Evolutionary conservation across 2,888 invertebrate species (phyloP).

Genomic region (Ochlodes sylvanus): DNA sequence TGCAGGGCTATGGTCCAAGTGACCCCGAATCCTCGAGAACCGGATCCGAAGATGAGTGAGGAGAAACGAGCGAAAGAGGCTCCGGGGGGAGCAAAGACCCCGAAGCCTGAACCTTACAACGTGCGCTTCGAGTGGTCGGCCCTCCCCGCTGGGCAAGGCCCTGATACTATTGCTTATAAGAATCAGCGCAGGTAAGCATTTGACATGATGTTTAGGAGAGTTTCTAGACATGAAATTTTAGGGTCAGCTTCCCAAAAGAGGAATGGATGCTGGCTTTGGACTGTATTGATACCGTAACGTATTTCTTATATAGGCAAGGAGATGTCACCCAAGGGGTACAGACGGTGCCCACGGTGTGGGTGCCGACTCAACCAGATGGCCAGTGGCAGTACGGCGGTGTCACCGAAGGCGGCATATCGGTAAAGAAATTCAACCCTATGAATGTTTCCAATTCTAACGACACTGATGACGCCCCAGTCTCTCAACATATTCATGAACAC

Average conservation of each 20-base stretch:
- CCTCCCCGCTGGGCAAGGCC: slow-evolving; percentile 39
- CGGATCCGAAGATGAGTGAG: not conserved
- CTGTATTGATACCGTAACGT: not conserved
- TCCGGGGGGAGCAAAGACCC: not conserved
- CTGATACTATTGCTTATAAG: slow-evolving; percentile 47
- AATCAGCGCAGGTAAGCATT: slow-evolving; percentile 44
- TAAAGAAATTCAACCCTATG: slow-evolving; percentile 30
- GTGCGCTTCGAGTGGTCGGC: slow-evolving; percentile 43
- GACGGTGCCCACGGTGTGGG: slow-evolving; percentile 43
- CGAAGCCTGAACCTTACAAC: slow-evolving; percentile 3
- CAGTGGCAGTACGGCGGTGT: slow-evolving; percentile 37
- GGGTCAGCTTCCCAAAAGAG: too few species aligned
- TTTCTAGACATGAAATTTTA: too few species aligned
- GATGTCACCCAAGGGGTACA: slow-evolving; percentile 1
- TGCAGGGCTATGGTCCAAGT: not conserved
- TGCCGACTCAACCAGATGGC: slow-evolving; percentile 41
- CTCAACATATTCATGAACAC: slow-evolving; percentile 26
- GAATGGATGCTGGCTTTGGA: not conserved
- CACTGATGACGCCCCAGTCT: not conserved
- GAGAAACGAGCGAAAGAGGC: not conserved
- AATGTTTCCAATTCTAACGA: not conserved
- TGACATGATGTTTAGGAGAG: not conserved
- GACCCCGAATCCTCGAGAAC: not conserved
- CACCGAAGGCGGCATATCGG: slow-evolving; percentile 37
- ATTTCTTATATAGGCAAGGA: not conserved